Evolutionary conservation across 2,888 invertebrate genomes (phyloP).

Genomic region (Temnothorax unifasciatus): DNA sequence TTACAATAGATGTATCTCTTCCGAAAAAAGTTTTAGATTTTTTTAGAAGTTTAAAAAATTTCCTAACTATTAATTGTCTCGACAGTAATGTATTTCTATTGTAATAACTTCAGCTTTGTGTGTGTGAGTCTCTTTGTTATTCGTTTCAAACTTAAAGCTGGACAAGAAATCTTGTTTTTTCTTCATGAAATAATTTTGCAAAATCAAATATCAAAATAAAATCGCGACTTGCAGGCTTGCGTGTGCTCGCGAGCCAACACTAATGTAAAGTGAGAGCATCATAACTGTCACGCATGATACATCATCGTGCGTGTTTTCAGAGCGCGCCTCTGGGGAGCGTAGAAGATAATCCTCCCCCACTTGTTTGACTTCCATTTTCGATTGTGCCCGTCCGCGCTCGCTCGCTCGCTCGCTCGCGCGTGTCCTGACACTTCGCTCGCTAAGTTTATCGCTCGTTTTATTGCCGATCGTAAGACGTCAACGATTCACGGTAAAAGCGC

Average conservation of each 20-base stretch:
- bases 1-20: neutral
- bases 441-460: conserved; percentile 74
- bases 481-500: conserved; percentile 70
- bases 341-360: conserved; percentile 52
- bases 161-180: neutral
- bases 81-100: neutral
- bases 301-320: conserved; percentile 69
- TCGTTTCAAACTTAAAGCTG: neutral
- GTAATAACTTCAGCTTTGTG: neutral
- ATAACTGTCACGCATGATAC: conserved; percentile 71
- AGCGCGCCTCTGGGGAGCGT: conserved; percentile 52
- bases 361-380: conserved; percentile 74
- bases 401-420: conserved; percentile 57
- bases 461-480: conserved; percentile 76
- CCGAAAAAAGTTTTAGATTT: neutral
- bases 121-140: neutral
- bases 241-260: neutral
- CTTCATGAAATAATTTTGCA: neutral
- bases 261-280: conserved; percentile 66
- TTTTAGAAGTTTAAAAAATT: neutral
- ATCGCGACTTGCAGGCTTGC: conserved; percentile 15
- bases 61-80: neutral
- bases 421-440: conserved; percentile 55
- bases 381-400: conserved; percentile 59
- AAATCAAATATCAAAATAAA: neutral